These are phyloP conservation scores for Caloenas nicobarica DNA, from an alignment of 2,113 vertebrate genomes.

Conservation along the genomic window DNA sequence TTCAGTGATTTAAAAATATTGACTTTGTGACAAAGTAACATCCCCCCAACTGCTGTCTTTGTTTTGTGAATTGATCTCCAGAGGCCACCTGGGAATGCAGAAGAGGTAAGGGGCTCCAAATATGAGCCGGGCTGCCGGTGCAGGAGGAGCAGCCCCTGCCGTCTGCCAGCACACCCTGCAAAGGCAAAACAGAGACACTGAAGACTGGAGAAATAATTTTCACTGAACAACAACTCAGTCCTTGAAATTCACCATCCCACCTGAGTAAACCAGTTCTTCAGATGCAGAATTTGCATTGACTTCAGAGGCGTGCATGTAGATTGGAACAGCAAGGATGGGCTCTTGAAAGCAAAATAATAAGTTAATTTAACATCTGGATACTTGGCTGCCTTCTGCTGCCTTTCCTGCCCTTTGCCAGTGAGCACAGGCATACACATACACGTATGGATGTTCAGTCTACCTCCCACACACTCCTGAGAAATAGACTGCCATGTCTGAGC, in stretches of 20 bases:
- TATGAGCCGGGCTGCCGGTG: fast-evolving
- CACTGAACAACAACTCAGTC: neutral
- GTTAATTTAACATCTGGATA: neutral
- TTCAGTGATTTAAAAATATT: neutral
- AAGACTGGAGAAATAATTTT: neutral
- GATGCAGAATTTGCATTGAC: neutral
- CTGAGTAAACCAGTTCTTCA: neutral
- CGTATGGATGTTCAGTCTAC: fast-evolving
- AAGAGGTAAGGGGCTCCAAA: neutral
- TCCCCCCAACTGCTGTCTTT: neutral
- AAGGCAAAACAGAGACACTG: fast-evolving
- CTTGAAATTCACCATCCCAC: neutral
- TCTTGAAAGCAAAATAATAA: neutral
- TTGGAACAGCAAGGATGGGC: neutral
- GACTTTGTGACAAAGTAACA: neutral
- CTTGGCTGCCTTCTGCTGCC: neutral
- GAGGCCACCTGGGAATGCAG: neutral
- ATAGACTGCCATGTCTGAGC: neutral
- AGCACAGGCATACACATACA: neutral
- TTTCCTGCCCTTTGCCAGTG: neutral
- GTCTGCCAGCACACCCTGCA: neutral
- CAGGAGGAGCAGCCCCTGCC: neutral
- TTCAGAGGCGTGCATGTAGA: neutral
- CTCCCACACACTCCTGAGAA: neutral
- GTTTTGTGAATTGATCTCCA: neutral